Conservation (phyloP, 2,113 vertebrate genomes). For the Aspiorhynchus laticeps region DNA sequence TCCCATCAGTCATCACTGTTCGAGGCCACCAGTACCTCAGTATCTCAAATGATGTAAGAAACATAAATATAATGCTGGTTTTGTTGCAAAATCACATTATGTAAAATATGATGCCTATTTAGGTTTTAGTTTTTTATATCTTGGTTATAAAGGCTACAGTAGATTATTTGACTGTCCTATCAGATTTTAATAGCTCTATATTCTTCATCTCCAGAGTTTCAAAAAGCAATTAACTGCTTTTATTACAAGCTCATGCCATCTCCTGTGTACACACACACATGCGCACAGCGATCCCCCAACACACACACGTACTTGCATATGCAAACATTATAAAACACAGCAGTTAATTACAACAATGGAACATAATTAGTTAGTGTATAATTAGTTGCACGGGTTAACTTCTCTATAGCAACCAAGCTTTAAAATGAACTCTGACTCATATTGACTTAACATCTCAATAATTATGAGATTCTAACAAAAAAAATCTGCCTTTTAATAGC, state of each 20-base stretch:
- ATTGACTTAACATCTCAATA: slow-evolving; percentile 51
- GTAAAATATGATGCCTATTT: background rate
- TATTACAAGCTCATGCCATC: slow-evolving; percentile 7
- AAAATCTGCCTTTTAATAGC: slow-evolving; percentile 17
- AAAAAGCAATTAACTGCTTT: slow-evolving; percentile 35
- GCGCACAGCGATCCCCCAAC: slow-evolving; percentile 50
- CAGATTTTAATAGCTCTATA: slow-evolving; percentile 33
- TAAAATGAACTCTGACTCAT: slow-evolving; percentile 43
- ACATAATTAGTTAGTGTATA: slow-evolving; percentile 53
- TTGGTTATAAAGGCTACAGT: background rate
- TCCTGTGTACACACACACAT: slow-evolving; percentile 60
- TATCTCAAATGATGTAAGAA: background rate
- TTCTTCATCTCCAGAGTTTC: slow-evolving; percentile 40
- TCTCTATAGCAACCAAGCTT: slow-evolving; percentile 41
- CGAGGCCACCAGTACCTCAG: background rate
- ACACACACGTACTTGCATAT: slow-evolving; percentile 56
- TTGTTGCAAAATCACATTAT: slow-evolving; percentile 1
- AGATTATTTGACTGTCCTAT: slow-evolving; percentile 23
- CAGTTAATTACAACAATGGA: slow-evolving; percentile 52
- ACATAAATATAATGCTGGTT: slow-evolving; percentile 19
- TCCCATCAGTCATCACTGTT: background rate
- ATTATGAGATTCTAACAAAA: slow-evolving; percentile 36
- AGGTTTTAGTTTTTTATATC: background rate
- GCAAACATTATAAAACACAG: slow-evolving; percentile 55
- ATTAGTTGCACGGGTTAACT: slow-evolving; percentile 54